phyloP scores from a whole-genome alignment of 2,797 vertebrate species.

The Zenarchopterus dispar region DNA sequence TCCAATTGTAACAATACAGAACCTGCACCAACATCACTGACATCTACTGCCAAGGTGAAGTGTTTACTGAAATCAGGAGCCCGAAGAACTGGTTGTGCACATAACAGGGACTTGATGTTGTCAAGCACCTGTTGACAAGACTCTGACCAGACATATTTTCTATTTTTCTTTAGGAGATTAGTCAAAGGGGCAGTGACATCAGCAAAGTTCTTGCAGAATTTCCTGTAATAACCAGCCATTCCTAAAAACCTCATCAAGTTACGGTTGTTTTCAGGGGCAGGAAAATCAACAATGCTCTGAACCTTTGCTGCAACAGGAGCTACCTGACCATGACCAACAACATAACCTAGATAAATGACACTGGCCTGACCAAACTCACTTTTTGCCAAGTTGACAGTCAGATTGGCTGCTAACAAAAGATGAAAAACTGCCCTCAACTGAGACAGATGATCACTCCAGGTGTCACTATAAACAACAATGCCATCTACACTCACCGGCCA shows the following conservation, averaged over 20 bases:
- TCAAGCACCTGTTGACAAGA: background rate
- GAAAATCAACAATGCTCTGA: background rate
- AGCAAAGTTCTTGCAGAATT: background rate
- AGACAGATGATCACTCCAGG: background rate
- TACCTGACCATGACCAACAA: background rate
- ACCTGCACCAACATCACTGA: background rate
- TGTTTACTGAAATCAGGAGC: background rate
- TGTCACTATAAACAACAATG: background rate
- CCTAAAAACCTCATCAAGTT: background rate
- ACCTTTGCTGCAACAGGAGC: background rate
- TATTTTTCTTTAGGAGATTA: background rate
- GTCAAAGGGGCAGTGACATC: background rate
- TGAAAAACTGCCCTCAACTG: background rate
- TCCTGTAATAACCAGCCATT: background rate
- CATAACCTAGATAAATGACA: background rate
- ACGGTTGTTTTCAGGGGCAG: background rate
- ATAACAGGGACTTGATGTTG: background rate
- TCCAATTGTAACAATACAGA: background rate
- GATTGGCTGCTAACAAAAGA: background rate
- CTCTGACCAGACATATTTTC: background rate
- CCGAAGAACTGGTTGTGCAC: background rate
- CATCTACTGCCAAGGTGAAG: background rate
- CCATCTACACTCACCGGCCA: background rate
- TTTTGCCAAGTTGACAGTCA: background rate
- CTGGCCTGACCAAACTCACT: conserved; percentile 1